phyloP scores from a whole-genome alignment of 2,797 vertebrate species.

The Intellagama lesueurii region DNA sequence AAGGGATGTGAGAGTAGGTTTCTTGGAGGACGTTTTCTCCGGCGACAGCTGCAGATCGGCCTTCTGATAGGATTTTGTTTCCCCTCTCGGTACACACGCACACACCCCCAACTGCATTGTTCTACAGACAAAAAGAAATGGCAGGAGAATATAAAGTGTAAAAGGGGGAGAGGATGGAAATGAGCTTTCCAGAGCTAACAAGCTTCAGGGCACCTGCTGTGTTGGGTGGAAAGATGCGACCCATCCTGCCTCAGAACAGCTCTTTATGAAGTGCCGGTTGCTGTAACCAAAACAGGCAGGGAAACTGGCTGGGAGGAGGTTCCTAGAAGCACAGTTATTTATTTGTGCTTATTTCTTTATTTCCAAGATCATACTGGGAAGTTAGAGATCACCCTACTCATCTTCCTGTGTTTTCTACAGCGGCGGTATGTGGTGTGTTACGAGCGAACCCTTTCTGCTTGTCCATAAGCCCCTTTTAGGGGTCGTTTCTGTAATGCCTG shows the following conservation, averaged over 20 bases:
- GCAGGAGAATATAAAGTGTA: not conserved
- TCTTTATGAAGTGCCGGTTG: not conserved
- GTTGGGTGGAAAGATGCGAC: not conserved
- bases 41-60: slow-evolving; percentile 7
- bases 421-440: too few relatives aligned
- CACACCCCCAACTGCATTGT: not conserved
- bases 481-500: too few relatives aligned
- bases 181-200: not conserved
- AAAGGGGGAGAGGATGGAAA: not conserved
- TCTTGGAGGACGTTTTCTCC: not conserved
- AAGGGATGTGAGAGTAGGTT: not conserved
- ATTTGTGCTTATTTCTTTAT: too few relatives aligned
- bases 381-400: too few relatives aligned
- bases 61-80: not conserved
- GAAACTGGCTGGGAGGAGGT: too few relatives aligned
- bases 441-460: too few relatives aligned
- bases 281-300: too few relatives aligned
- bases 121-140: not conserved
- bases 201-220: not conserved
- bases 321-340: too few relatives aligned
- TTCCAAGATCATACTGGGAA: too few relatives aligned
- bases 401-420: too few relatives aligned
- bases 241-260: not conserved
- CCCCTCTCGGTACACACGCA: not conserved
- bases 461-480: too few relatives aligned